Percentiles rank a stretch among this genome's conserved stretches.
Conservation (phyloP, 2,888 invertebrate species). For the Caenorhabditis afra region DNA sequence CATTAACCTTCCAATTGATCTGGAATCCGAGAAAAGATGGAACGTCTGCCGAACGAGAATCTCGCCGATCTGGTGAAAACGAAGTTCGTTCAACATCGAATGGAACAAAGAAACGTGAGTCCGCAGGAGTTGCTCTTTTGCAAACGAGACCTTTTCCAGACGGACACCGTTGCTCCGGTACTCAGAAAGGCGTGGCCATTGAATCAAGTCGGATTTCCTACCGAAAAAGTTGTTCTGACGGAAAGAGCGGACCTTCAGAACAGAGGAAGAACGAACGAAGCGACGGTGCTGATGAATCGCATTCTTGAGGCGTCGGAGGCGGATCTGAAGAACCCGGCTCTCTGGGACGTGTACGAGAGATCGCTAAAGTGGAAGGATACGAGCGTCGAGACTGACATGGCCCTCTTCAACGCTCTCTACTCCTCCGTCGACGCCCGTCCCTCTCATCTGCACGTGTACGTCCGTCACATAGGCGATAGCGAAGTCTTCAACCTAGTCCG, state of each 20-base stretch:
- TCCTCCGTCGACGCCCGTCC: too few relatives aligned
- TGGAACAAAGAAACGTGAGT: background rate
- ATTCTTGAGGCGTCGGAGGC: conserved; percentile 11
- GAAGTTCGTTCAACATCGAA: background rate
- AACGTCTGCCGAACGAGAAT: conserved; percentile 3
- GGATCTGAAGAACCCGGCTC: background rate
- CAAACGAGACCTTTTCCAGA: background rate
- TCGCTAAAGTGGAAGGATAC: background rate
- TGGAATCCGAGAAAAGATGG: background rate
- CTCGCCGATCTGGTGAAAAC: conserved; percentile 6
- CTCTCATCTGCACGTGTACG: background rate
- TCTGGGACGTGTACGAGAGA: conserved; percentile 3
- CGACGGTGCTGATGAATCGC: conserved; percentile 2
- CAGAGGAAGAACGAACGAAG: too few relatives aligned
- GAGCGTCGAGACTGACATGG: too few relatives aligned
- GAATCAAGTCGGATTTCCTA: too few relatives aligned
- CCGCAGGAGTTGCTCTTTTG: background rate
- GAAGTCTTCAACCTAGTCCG: too few relatives aligned
- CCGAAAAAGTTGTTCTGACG: too few relatives aligned
- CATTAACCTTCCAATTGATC: too few relatives aligned
- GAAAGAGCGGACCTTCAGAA: too few relatives aligned
- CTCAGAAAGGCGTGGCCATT: background rate
- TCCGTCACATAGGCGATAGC: background rate
- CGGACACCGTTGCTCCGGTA: background rate
- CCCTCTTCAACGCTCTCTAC: too few relatives aligned